These are phyloP conservation scores for Eugnorisma glareosa DNA, from an alignment of 2,888 invertebrate genomes.

Conservation along the genomic window DNA sequence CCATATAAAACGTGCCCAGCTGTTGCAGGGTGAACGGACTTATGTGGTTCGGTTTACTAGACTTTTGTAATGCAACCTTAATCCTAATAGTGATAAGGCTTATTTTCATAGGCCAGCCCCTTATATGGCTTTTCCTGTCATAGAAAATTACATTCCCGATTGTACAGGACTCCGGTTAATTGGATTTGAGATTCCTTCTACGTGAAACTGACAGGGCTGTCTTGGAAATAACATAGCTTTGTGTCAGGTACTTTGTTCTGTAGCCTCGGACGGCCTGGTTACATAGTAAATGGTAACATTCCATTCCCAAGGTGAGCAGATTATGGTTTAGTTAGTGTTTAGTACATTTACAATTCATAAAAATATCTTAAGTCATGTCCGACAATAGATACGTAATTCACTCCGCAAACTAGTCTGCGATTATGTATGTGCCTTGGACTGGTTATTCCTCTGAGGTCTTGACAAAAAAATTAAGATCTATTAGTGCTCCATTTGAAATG, in stretches of 20 bases:
- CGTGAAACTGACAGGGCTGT: conserved; percentile 48
- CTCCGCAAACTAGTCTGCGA: conserved; percentile 29
- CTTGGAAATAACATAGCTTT: conserved; percentile 50
- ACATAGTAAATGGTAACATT: conserved; percentile 82
- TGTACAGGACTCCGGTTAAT: conserved; percentile 70
- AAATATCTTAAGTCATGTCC: conserved; percentile 78
- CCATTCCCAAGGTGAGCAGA: conserved; percentile 86
- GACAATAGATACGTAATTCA: conserved; percentile 59
- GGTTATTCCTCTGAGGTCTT: conserved; percentile 36
- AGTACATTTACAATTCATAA: conserved; percentile 77
- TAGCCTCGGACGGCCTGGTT: conserved; percentile 65
- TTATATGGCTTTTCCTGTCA: conserved; percentile 70
- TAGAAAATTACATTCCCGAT: conserved; percentile 67
- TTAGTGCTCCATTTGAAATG: conserved; percentile 60
- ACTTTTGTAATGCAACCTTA: conserved; percentile 58
- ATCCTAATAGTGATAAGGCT: conserved; percentile 51
- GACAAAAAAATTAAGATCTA: conserved; percentile 56
- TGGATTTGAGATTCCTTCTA: conserved; percentile 71
- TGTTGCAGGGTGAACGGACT: conserved; percentile 63
- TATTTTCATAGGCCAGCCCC: conserved; percentile 58
- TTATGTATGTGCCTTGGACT: conserved; percentile 23
- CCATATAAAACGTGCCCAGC: conserved; percentile 48
- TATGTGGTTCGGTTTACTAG: conserved; percentile 30
- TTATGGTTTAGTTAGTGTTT: conserved; percentile 73
- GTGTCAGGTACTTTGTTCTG: conserved; percentile 48